A percentile compares a stretch with the other conserved stretches of the same genome.
Evolutionary conservation across 2,888 invertebrate species (phyloP).

Genomic region (Ashinkailepas kermadecensis): DNA sequence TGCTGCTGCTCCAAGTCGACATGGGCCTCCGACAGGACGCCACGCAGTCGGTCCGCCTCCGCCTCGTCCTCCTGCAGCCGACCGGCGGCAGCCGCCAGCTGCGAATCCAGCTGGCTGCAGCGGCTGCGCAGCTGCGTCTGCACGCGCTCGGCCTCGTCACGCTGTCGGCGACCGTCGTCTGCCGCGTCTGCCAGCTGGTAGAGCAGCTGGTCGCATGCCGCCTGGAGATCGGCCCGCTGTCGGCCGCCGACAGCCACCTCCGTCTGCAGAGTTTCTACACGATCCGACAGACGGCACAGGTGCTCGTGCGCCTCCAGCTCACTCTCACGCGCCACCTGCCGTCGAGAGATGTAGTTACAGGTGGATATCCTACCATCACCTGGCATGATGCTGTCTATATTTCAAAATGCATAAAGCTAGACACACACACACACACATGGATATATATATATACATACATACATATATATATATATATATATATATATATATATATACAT

Average conservation of each 20-base stretch:
- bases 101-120: neutral
- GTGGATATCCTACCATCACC: too few species aligned
- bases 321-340: constrained; percentile 16
- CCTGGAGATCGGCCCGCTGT: neutral
- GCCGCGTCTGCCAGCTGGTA: neutral
- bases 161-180: neutral
- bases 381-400: too few species aligned
- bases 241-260: neutral
- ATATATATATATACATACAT: too few species aligned
- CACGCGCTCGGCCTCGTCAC: neutral
- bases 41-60: neutral
- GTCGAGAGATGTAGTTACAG: neutral
- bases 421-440: too few species aligned
- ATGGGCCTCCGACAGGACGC: neutral
- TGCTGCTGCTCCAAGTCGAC: neutral
- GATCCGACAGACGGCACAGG: neutral
- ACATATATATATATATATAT: too few species aligned
- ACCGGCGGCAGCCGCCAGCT: neutral
- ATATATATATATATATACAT: too few species aligned
- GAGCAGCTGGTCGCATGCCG: neutral
- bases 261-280: neutral
- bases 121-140: neutral
- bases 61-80: neutral
- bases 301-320: constrained; percentile 13
- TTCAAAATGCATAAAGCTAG: too few species aligned